A percentile compares a stretch with the other conserved stretches of the same genome.
Evolutionary conservation across 2,113 vertebrate genomes (phyloP).

Genomic region (Eptesicus fuscus): DNA sequence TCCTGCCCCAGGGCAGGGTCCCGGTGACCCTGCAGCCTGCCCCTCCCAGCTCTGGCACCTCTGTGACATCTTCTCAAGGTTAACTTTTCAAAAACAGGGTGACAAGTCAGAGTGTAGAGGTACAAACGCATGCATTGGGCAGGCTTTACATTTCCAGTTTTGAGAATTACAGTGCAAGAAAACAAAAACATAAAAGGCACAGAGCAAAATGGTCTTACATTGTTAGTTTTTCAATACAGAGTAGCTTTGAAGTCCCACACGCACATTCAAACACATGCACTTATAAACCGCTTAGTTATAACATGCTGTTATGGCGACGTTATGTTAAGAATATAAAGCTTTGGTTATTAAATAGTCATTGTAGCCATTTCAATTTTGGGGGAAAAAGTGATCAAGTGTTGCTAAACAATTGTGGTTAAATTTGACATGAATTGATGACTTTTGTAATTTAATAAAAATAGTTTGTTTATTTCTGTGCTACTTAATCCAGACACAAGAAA

Average conservation of each 20-base stretch:
- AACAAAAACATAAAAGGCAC: not conserved
- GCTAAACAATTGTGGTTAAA: conserved; percentile 17
- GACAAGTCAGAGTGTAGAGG: accelerated
- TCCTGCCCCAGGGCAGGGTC: too few relatives aligned
- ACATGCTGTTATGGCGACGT: too few relatives aligned
- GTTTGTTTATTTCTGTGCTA: conserved; percentile 44
- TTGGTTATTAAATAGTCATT: not conserved
- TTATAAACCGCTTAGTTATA: not conserved
- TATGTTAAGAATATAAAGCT: not conserved
- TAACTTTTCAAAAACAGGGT: not conserved
- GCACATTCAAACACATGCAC: accelerated
- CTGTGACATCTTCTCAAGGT: not conserved
- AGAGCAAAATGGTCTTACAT: not conserved
- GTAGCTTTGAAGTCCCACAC: not conserved
- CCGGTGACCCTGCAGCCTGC: too few relatives aligned
- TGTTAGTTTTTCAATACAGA: not conserved
- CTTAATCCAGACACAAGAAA: conserved; percentile 55
- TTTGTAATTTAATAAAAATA: conserved; percentile 53
- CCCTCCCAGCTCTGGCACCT: too few relatives aligned
- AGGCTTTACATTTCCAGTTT: not conserved
- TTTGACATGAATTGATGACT: not conserved
- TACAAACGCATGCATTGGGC: too few relatives aligned
- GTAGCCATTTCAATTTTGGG: not conserved
- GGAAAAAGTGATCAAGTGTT: not conserved
- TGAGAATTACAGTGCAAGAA: not conserved